Base-by-base conservation (phyloP, 2,113 vertebrate genomes). In the Gallinago undulata region DNA sequence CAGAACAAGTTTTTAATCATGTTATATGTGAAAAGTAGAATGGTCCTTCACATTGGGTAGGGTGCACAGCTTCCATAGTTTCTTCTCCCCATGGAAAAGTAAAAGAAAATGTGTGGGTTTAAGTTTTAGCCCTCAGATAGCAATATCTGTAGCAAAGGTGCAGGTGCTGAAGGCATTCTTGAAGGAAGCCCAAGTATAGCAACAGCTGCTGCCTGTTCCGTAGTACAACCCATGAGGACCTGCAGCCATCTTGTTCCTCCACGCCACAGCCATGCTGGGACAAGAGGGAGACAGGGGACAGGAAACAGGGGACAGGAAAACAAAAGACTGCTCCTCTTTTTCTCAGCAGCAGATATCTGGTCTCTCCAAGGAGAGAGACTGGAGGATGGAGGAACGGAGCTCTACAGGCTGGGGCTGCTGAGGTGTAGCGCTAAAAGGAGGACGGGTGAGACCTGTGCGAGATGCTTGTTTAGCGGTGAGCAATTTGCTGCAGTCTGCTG, bases 371-470 rank as follows among this genome's bases (percentile, higher is more conserved):
- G 16, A 60, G 59, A 64, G 13, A 37, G 39, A 19, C 31, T 81
- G 50, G 10, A 43, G 23, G 33, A 70, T 2, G 2, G 69, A 27
- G 10, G 24, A 75, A 35, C 21, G 16, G 11, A 95, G 10, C 19
- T 57, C 27, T 59, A 13, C 9, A 13, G 15, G 7, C 33, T 2
- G 1, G 17, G 19, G 3, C 13, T 70, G 23, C 7, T 31, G 13
- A 57, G 11, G 5, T 15, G 18, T 12, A 25, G 21, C 8, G 8
- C 47, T 57, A 31, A 30, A 13, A 57, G 11, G 4, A 24, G 14
- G 30, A 53, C 8, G 33, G 7, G 4, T 4, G 1, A 10, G 10
- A 7, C 31, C 22, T 4, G 0, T 8, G 6, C 1, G 2, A 41
- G 25, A 19, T 7, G 2, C 9, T 72, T 55, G 28, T 14, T 8